Base-by-base conservation (phyloP, 2,113 vertebrate genomes). In the Galemys pyrenaicus region DNA sequence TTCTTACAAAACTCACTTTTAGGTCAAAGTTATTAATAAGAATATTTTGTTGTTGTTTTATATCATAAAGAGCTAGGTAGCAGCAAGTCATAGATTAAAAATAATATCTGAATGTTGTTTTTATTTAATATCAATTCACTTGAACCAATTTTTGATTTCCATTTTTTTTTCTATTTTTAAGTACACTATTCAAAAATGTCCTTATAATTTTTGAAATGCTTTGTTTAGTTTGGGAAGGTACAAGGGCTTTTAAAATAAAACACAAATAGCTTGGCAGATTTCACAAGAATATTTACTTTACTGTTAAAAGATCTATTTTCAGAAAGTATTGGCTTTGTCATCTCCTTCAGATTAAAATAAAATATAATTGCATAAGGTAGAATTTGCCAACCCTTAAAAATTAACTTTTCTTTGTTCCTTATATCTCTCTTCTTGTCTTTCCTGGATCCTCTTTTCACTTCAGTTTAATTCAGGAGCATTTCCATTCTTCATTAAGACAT, bases 381-480 rank as follows among this genome's bases (percentile, higher is more conserved):
- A 97, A 97, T 96, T 71, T 95, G 93, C 87, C 83, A 96, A 94
- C 93, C 62, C 86, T 88, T 95, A 68, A 96, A 97, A 98, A 97
- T 95, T 93, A 96, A 94, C 77, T 49, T 97, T 87, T 97, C 95
- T 97, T 92, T 94, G 92, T 94, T 96, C 60, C 68, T 97, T 97
- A 95, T 96, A 90, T 96, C 26, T 97, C 80, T 96, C 68, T 97
- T 82, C 68, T 75, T 90, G 95, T 96, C 71, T 79, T 94, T 46
- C 92, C 94, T 97, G 90, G 30, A 44, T 30, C 16, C 2, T 67
- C 32, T 58, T 80, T 67, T 28, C 54, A 65, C 35, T 65, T 78
- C 37, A 78, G 1, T 60, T 92, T 79, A 35, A 74, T 15, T 0
- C 3, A 28, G 41, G 17, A 92, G 3, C 28, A 65, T 56, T 39